Evolutionary conservation across 2,113 vertebrate species (phyloP), one percentile per base, ranked within the genome.

Genomic region (Oreochromis tanganicae): DNA sequence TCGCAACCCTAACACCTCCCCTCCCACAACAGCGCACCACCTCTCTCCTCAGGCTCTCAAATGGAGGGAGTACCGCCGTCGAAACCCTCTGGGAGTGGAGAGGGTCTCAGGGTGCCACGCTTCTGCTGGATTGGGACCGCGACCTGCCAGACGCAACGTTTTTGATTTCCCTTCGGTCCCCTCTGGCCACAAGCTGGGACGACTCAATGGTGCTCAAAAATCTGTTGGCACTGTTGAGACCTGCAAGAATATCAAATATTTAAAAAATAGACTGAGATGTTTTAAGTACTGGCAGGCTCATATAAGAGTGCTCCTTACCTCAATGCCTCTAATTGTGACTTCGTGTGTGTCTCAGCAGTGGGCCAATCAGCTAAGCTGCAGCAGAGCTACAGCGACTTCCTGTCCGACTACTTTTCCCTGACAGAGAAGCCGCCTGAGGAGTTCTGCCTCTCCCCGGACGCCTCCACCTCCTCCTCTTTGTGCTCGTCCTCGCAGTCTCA

Each of bases 21-120:
- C 29, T 9, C 43, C 84, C 16, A 84, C 84, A n/a, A 75, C 89
- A 99, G 98, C 96, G 2, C 97, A 99, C 94, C 98, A 99, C 94
- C 97, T 99, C 68, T 99, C 98, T 73, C 98, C 98, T 2, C 98
- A 99, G 97, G 97, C 98, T 0, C 97, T 99, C 90, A 99, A 99
- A 94, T 99, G 99, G 99, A 96, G 97, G 75, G 99, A 99, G 89
- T 99, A 99, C 93, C 97, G 98, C 48, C 97, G 97, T 24, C 97
- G 96, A 92, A 99, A 99, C 96, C 99, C 98, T 11, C 94, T 99
- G 88, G 97, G 98, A 61, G 95, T 98, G 89, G 97, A 98, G 78
- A 95, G 95, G 1, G 0, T 80, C 93, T 91, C 95, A 81, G 5
- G 96, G 91, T 84, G 89, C 87, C 17, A 59, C 90, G 87, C 95